Percentiles rank a stretch among this genome's conserved stretches.
Evolutionary conservation across 2,113 vertebrate species (phyloP).

Genomic region (Diadophis punctatus): DNA sequence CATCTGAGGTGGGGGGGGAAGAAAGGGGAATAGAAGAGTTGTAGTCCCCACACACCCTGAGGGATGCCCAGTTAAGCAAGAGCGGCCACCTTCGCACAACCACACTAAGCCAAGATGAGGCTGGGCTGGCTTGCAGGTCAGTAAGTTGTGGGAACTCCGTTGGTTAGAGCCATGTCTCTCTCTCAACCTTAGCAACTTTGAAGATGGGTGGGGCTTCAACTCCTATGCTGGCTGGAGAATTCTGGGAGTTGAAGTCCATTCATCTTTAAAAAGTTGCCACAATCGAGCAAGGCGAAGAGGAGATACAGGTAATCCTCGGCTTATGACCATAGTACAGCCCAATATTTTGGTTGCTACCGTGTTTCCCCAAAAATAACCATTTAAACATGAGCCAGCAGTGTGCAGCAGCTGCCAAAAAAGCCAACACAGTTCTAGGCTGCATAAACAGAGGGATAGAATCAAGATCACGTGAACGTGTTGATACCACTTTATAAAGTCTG

Average conservation of each 20-base stretch:
- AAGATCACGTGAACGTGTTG: too few species aligned
- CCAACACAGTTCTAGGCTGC: too few species aligned
- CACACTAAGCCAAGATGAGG: background rate
- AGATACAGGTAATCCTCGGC: background rate
- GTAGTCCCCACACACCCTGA: background rate
- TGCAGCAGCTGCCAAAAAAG: too few species aligned
- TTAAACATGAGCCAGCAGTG: too few species aligned
- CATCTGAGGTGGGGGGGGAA: constrained; percentile 70
- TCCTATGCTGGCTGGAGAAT: background rate
- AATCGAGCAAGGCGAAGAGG: background rate
- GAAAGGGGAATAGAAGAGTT: background rate
- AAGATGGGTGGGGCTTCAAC: background rate
- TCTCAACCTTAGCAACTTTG: background rate
- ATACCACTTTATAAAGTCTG: too few species aligned
- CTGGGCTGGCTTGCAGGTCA: background rate
- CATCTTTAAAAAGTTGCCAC: background rate
- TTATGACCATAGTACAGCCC: background rate
- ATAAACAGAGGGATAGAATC: too few species aligned
- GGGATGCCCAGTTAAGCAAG: background rate
- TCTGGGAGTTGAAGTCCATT: background rate
- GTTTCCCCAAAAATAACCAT: too few species aligned
- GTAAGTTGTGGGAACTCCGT: background rate
- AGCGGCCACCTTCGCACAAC: background rate
- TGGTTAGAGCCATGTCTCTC: background rate
- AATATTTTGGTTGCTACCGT: too few species aligned